phyloP scores from a whole-genome alignment of 2,797 vertebrate species.

The Gadopsis bispinosus region DNA sequence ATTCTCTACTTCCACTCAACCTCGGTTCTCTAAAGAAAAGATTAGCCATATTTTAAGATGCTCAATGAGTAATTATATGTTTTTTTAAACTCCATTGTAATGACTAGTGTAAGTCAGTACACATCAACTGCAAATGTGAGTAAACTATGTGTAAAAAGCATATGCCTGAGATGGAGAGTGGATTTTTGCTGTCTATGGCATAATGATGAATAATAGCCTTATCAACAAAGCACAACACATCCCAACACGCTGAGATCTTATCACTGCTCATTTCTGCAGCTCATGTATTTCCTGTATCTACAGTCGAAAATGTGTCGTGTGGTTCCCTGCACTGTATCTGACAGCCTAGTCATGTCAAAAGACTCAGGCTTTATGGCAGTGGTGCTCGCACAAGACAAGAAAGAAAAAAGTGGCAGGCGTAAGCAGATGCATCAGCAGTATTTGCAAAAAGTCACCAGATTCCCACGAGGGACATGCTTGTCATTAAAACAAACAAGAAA shows the following conservation, averaged over 20 bases:
- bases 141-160: slow-evolving; percentile 53
- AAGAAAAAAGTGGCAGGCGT: slow-evolving; percentile 65
- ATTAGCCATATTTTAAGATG: slow-evolving; percentile 33
- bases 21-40: slow-evolving; percentile 31
- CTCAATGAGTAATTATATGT: slow-evolving; percentile 60
- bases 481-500: slow-evolving; percentile 87
- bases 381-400: slow-evolving; percentile 61
- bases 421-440: slow-evolving; percentile 86
- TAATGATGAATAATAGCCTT: slow-evolving; percentile 77
- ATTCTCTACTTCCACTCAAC: slow-evolving; percentile 34
- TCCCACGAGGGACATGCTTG: slow-evolving; percentile 81
- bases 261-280: slow-evolving; percentile 75
- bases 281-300: slow-evolving; percentile 63
- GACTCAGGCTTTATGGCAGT: slow-evolving; percentile 67
- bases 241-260: slow-evolving; percentile 71
- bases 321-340: slow-evolving; percentile 53
- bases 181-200: slow-evolving; percentile 72
- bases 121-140: slow-evolving; percentile 47
- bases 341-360: slow-evolving; percentile 66
- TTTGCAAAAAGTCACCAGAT: slow-evolving; percentile 86
- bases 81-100: slow-evolving; percentile 57
- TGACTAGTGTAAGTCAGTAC: slow-evolving; percentile 50
- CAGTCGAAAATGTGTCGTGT: slow-evolving; percentile 57
- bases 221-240: slow-evolving; percentile 78
- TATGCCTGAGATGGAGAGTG: slow-evolving; percentile 58